Percentiles rank a stretch among this genome's conserved stretches.
Evolutionary conservation across 1,140 invertebrate genomes (phyloP).

Genomic region (Brachionus sp.): DNA sequence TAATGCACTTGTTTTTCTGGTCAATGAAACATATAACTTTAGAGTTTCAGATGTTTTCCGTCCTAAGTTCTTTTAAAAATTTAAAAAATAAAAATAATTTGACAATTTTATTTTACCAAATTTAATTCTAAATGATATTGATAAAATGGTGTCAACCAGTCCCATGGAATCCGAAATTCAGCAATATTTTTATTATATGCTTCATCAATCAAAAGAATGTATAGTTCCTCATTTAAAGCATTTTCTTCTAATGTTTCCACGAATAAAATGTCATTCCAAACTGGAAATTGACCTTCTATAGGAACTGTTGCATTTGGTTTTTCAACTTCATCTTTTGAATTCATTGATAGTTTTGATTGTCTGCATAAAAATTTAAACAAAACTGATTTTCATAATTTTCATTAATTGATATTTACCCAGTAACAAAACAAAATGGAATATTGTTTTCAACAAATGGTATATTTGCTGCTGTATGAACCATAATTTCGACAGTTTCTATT

Average conservation of each 20-base stretch:
- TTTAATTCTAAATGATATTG: constrained; percentile 36
- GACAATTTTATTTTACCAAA: not conserved
- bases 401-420: too few species aligned
- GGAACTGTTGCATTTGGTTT: constrained; percentile 22
- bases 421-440: constrained; percentile 12
- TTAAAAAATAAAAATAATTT: not conserved
- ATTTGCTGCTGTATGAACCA: constrained; percentile 33
- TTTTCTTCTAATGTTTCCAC: constrained; percentile 39
- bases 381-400: too few species aligned
- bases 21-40: constrained; percentile 22
- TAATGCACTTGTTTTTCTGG: constrained; percentile 17
- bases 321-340: not conserved
- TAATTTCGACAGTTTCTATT: not conserved
- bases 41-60: not conserved
- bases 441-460: not conserved
- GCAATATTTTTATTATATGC: constrained; percentile 9
- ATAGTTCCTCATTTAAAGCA: not conserved
- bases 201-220: constrained; percentile 30
- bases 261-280: constrained; percentile 44
- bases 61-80: not conserved
- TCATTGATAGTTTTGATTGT: not conserved
- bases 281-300: constrained; percentile 1
- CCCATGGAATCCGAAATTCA: constrained; percentile 42
- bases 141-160: constrained; percentile 32
- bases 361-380: not conserved